These are phyloP conservation scores for Ennomos fuscantarius DNA, from an alignment of 2,888 invertebrate species.

Conservation along the genomic window DNA sequence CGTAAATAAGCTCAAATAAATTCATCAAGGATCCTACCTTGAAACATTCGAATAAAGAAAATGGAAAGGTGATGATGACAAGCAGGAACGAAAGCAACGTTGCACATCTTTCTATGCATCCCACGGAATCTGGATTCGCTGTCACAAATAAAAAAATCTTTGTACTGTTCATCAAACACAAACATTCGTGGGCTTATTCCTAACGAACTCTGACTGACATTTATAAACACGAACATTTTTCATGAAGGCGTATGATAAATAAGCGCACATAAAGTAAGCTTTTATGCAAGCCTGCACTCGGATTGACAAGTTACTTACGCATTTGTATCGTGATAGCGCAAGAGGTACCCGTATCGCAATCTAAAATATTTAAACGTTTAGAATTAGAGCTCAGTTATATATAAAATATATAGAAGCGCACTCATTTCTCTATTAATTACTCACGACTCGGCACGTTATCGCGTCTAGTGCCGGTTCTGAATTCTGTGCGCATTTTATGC, in stretches of 20 bases:
- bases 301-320: conserved; percentile 73
- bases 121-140: conserved; percentile 88
- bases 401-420: conserved; percentile 29
- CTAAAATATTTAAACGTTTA: conserved; percentile 74
- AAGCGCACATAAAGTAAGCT: conserved; percentile 54
- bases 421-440: conserved; percentile 53
- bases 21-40: conserved; percentile 84
- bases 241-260: conserved; percentile 23
- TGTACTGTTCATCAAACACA: conserved; percentile 7
- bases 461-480: conserved; percentile 70
- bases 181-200: not conserved
- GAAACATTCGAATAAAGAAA: conserved; percentile 93
- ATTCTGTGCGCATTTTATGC: conserved; percentile 69
- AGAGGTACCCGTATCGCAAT: conserved; percentile 82
- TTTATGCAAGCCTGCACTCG: conserved; percentile 46
- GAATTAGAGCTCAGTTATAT: conserved; percentile 53
- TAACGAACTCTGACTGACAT: conserved; percentile 22
- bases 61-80: conserved; percentile 91
- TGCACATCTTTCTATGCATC: conserved; percentile 90
- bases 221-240: conserved; percentile 18
- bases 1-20: conserved; percentile 6
- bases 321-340: conserved; percentile 83
- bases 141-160: conserved; percentile 57
- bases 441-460: conserved; percentile 80
- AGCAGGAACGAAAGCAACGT: conserved; percentile 89